Evolutionary conservation across 2,113 vertebrate genomes (phyloP).

Genomic region (Chloropsis hardwickii): DNA sequence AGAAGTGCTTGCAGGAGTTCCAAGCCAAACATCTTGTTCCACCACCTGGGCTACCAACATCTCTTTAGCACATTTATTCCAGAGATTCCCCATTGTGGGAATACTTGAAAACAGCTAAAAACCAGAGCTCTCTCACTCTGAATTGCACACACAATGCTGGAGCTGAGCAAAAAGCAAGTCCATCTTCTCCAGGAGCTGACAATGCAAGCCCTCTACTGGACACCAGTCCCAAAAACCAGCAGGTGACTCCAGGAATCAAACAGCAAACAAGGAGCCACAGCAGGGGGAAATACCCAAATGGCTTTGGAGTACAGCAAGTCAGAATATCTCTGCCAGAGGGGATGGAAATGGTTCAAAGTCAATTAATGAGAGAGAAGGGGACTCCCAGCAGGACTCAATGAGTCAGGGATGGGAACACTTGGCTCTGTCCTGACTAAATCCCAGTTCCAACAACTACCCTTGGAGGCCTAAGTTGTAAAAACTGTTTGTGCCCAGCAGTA

Average conservation of each 20-base stretch:
- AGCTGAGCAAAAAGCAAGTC: not conserved
- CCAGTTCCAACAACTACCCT: not conserved
- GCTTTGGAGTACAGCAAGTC: not conserved
- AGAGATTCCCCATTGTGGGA: not conserved
- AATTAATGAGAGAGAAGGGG: not conserved
- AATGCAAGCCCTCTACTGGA: rapidly evolving
- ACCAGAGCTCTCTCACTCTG: not conserved
- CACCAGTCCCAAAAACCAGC: too few relatives aligned
- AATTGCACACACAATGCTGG: not conserved
- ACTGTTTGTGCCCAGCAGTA: not conserved
- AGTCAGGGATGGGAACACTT: not conserved
- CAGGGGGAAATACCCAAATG: not conserved
- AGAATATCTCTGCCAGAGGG: not conserved
- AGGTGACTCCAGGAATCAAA: not conserved
- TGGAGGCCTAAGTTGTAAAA: not conserved
- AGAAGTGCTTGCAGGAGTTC: not conserved
- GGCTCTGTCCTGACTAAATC: not conserved
- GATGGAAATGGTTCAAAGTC: not conserved
- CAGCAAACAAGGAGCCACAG: not conserved
- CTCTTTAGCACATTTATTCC: not conserved
- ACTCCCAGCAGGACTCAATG: rapidly evolving
- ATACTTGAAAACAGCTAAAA: not conserved
- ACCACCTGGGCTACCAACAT: not conserved
- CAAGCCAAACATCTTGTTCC: not conserved
- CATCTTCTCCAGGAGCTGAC: not conserved